phyloP scores from a whole-genome alignment of 2,797 vertebrate genomes.

The Heteromormyrus szaboi region DNA sequence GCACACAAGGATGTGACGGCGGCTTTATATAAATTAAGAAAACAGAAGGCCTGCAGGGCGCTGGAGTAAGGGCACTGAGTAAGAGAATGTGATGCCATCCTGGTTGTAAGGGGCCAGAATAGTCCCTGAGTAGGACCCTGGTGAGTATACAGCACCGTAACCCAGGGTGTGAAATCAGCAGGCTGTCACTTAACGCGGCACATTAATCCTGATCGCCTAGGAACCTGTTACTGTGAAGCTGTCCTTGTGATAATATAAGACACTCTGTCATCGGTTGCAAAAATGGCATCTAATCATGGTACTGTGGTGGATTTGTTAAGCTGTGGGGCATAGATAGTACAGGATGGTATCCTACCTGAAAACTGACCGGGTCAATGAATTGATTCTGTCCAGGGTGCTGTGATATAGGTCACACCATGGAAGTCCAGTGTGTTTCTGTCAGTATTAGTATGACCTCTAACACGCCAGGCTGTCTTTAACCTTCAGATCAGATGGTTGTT shows the following conservation, averaged over 20 bases:
- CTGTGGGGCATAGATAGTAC: background rate
- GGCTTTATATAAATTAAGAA: background rate
- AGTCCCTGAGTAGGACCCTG: background rate
- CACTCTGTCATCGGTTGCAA: background rate
- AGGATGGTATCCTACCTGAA: background rate
- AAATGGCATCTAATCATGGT: background rate
- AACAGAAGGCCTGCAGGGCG: background rate
- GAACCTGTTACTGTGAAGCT: background rate
- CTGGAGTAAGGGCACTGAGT: background rate
- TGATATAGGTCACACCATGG: background rate
- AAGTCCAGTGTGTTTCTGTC: background rate
- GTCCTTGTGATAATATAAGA: background rate
- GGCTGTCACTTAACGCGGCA: background rate
- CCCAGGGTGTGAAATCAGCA: background rate
- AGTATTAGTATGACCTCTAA: background rate
- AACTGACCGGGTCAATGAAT: background rate
- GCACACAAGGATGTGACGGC: background rate
- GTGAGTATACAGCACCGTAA: background rate
- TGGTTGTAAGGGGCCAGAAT: background rate
- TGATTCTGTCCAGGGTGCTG: background rate
- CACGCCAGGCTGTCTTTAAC: background rate
- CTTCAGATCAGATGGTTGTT: background rate
- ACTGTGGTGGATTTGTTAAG: background rate
- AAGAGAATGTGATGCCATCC: background rate
- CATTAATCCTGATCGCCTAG: background rate